phyloP scores from a whole-genome alignment of 1,140 invertebrate genomes.

The Steinernema khuongi region DNA sequence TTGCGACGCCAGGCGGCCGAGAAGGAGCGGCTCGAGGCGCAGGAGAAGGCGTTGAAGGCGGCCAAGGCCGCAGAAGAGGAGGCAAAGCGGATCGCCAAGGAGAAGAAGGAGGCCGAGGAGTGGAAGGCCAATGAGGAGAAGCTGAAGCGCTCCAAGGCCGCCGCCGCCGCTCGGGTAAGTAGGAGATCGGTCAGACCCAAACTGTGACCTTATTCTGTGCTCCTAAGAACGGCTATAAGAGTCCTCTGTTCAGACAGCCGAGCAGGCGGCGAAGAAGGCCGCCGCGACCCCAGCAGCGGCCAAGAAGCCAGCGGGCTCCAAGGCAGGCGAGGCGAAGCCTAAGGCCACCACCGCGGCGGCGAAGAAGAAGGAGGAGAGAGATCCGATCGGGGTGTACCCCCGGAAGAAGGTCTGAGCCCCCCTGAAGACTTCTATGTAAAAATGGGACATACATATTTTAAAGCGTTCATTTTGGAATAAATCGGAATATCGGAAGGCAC shows the following conservation, averaged over 20 bases:
- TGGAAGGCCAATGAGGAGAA: not conserved
- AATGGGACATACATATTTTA: not conserved
- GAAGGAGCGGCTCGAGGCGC: not conserved
- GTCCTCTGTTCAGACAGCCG: constrained; percentile 2
- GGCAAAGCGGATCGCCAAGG: constrained; percentile 27
- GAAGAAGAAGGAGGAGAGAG: constrained; percentile 15
- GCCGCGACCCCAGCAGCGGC: not conserved
- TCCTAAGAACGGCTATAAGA: not conserved
- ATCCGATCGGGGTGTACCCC: not conserved
- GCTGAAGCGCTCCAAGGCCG: not conserved
- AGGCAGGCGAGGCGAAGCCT: not conserved
- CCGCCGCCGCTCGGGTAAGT: not conserved
- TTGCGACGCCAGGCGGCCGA: constrained; percentile 41
- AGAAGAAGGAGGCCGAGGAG: constrained; percentile 29
- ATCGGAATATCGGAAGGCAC: not conserved
- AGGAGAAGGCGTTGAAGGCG: not conserved
- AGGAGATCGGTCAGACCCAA: not conserved
- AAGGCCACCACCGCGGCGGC: constrained; percentile 17
- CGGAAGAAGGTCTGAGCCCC: not conserved
- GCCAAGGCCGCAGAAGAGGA: constrained; percentile 21
- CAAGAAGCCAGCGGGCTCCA: not conserved
- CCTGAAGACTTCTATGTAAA: constrained; percentile 6
- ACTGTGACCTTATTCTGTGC: not conserved
- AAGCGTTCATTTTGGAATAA: not conserved
- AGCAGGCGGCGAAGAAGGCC: constrained; percentile 21